Percentiles rank a stretch among this genome's conserved stretches.
Conservation (phyloP, 2,797 vertebrate species). For the Amazona finschi region DNA sequence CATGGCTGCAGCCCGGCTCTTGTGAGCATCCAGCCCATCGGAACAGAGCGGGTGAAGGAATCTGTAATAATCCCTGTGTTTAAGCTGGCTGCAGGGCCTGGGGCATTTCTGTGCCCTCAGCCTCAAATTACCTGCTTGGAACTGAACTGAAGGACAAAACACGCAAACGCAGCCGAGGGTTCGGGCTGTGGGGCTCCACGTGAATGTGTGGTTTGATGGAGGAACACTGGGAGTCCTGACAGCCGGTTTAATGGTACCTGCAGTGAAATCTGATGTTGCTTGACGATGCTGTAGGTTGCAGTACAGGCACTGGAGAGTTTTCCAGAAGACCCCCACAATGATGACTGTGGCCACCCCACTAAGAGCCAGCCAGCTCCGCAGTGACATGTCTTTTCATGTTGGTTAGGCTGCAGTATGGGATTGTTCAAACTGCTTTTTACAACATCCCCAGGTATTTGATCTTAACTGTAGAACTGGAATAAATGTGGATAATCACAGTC, state of each 20-base stretch:
- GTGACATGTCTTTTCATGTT: background rate
- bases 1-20: background rate
- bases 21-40: background rate
- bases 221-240: fast-evolving
- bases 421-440: background rate
- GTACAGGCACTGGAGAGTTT: fast-evolving
- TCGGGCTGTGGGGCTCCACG: background rate
- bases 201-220: background rate
- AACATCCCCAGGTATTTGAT: background rate
- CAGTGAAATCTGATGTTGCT: background rate
- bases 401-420: background rate
- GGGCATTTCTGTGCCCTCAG: background rate
- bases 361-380: background rate
- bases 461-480: background rate
- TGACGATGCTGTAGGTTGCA: background rate
- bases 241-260: background rate
- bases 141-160: background rate
- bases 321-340: background rate
- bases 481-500: background rate
- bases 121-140: background rate
- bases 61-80: background rate
- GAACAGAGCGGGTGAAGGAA: background rate
- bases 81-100: background rate
- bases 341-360: background rate
- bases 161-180: fast-evolving